phyloP scores from a whole-genome alignment of 2,113 vertebrate species.

The Archilochus colubris region DNA sequence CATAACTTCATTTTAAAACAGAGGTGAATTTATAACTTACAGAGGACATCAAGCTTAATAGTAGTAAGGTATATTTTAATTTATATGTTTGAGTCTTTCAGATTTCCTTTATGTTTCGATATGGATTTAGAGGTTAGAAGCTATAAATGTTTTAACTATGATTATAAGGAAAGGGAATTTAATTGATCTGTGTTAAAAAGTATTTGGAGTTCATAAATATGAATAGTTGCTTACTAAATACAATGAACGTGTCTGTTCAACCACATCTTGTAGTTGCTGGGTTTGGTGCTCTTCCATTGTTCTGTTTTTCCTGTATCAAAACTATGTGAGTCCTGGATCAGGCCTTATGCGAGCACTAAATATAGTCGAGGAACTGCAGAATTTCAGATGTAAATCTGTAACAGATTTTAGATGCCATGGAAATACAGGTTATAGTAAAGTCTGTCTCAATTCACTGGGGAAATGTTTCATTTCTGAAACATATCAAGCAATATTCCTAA shows the following conservation, averaged over 20 bases:
- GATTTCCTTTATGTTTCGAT: background rate
- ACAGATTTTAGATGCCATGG: background rate
- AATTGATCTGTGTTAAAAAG: background rate
- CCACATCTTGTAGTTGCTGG: background rate
- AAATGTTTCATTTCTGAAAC: too few species aligned
- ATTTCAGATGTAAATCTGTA: background rate
- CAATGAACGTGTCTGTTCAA: background rate
- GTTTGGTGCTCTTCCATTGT: background rate
- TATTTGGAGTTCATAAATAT: background rate
- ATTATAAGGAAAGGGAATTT: background rate
- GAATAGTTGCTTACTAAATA: background rate
- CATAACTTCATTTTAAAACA: background rate
- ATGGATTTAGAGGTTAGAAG: background rate
- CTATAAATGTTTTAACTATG: background rate
- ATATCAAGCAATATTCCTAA: too few species aligned
- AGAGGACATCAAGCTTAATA: background rate
- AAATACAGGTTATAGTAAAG: background rate
- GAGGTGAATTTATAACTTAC: background rate
- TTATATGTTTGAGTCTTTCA: background rate
- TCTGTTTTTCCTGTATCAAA: background rate
- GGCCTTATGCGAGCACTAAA: background rate
- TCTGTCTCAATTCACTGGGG: too few species aligned
- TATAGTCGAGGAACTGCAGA: background rate
- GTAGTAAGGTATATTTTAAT: background rate
- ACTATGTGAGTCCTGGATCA: background rate